Evolutionary conservation across 2,888 invertebrate species (phyloP).

Genomic region (Zootermopsis nevadensis): DNA sequence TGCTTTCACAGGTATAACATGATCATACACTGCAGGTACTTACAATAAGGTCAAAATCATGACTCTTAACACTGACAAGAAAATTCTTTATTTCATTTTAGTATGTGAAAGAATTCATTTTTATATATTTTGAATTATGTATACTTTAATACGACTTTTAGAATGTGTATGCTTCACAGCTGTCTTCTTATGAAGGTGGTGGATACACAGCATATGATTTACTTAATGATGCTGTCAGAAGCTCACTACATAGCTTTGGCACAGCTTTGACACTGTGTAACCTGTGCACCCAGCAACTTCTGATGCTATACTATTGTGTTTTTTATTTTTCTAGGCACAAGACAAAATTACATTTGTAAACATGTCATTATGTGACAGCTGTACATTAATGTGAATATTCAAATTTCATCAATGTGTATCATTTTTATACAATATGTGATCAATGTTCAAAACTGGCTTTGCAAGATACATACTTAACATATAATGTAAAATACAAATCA

Average conservation of each 20-base stretch:
- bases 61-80: neutral
- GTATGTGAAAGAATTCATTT: neutral
- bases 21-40: neutral
- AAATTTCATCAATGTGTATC: neutral
- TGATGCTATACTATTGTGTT: neutral
- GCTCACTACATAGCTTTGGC: too few species aligned
- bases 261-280: too few species aligned
- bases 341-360: slow-evolving; percentile 14
- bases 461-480: neutral
- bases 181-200: too few species aligned
- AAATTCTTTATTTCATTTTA: neutral
- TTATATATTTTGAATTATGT: too few species aligned
- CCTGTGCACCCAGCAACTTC: too few species aligned
- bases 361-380: neutral
- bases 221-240: too few species aligned
- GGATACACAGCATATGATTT: neutral
- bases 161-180: neutral
- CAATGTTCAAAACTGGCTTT: neutral
- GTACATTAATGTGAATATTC: neutral
- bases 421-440: neutral
- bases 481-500: neutral
- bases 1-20: neutral
- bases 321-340: slow-evolving; percentile 15
- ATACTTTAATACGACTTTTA: neutral
- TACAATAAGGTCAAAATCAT: neutral